Percentiles rank a stretch among this genome's conserved stretches.
Conservation (phyloP, 2,113 vertebrate species). For the Silurus glanis region DNA sequence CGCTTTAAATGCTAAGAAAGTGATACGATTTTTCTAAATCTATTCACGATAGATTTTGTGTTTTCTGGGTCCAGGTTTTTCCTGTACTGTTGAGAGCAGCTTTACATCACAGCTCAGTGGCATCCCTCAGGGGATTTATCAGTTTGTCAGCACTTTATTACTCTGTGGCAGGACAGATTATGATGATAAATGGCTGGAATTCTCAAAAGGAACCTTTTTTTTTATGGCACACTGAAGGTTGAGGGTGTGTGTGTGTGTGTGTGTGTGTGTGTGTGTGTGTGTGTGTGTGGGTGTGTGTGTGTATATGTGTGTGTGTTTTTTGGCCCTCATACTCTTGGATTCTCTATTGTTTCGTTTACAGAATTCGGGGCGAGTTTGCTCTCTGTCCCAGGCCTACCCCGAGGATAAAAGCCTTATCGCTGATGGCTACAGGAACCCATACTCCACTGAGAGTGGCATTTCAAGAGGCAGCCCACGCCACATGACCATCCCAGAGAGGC, state of each 20-base stretch:
- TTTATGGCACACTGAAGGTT: not conserved
- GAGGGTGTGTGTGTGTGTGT: slow-evolving; percentile 16
- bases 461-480: slow-evolving; percentile 77
- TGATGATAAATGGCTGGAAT: slow-evolving; percentile 55
- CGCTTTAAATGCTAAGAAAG: not conserved
- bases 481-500: slow-evolving; percentile 84
- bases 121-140: slow-evolving; percentile 44
- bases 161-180: slow-evolving; percentile 54
- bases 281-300: slow-evolving; percentile 41
- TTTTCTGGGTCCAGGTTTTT: not conserved
- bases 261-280: slow-evolving; percentile 26
- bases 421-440: slow-evolving; percentile 65
- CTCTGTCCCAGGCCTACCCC: slow-evolving; percentile 73
- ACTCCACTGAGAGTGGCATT: slow-evolving; percentile 59
- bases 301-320: slow-evolving; percentile 28
- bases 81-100: slow-evolving; percentile 21
- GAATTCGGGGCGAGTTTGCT: slow-evolving; percentile 75
- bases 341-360: slow-evolving; percentile 56
- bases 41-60: not conserved
- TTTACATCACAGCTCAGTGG: slow-evolving; percentile 9
- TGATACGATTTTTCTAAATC: not conserved
- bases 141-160: slow-evolving; percentile 57
- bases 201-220: slow-evolving; percentile 5
- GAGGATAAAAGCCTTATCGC: slow-evolving; percentile 60
- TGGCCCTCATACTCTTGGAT: not conserved